Evolutionary conservation across 2,797 vertebrate genomes (phyloP).

Genomic region (Chaunax sp.): DNA sequence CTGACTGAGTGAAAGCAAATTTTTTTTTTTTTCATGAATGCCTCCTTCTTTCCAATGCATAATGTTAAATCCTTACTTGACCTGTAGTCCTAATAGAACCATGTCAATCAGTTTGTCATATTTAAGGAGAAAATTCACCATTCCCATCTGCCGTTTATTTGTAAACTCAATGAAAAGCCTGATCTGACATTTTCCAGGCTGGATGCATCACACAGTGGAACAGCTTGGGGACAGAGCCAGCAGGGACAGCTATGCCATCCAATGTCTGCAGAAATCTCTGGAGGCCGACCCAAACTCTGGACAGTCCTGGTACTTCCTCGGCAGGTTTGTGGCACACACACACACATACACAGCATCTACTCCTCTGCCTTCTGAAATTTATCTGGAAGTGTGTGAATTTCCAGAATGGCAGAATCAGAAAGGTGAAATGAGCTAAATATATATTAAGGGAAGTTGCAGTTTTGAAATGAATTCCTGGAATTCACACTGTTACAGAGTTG

Average conservation of each 20-base stretch:
- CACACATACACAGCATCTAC: not conserved
- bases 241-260: conserved; percentile 99
- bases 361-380: too few relatives aligned
- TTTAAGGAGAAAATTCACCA: too few relatives aligned
- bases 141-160: too few relatives aligned
- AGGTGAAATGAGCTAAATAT: not conserved
- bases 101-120: too few relatives aligned
- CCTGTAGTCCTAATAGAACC: too few relatives aligned
- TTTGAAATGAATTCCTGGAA: not conserved
- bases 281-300: conserved; percentile 99
- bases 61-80: too few relatives aligned
- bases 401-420: too few relatives aligned
- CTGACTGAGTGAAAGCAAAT: too few relatives aligned
- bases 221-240: conserved; percentile 96
- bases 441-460: not conserved
- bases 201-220: conserved; percentile 99
- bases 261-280: conserved; percentile 99
- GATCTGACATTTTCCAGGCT: conserved; percentile 90
- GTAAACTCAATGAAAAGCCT: too few relatives aligned
- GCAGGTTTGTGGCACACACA: conserved; percentile 85
- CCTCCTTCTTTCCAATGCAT: too few relatives aligned
- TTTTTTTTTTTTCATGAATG: too few relatives aligned
- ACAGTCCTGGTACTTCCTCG: conserved; percentile 99
- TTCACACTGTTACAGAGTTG: not conserved
- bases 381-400: not conserved